Evolutionary conservation across 1,140 invertebrate species (phyloP).

Genomic region (Leptinotarsa lineolata): DNA sequence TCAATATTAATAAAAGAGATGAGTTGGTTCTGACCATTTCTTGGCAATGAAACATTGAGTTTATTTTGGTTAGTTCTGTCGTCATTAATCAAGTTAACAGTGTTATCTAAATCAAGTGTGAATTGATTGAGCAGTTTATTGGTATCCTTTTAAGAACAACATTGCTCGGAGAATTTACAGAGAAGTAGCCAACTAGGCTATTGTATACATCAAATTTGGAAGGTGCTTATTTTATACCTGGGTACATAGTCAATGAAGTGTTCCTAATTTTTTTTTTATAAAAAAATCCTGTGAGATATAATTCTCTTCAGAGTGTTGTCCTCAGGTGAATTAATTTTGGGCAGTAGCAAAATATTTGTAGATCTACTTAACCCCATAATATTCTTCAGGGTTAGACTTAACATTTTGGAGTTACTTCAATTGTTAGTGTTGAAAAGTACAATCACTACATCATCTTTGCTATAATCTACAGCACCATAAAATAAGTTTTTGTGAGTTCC

Average conservation of each 20-base stretch:
- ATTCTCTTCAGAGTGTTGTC: too few relatives aligned
- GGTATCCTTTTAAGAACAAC: too few relatives aligned
- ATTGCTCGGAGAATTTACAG: neutral
- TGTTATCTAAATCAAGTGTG: neutral
- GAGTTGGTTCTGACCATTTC: too few relatives aligned
- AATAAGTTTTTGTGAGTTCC: neutral
- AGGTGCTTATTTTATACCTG: neutral
- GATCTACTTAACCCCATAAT: neutral
- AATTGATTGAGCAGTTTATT: too few relatives aligned
- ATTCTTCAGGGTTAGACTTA: neutral
- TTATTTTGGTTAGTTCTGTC: neutral
- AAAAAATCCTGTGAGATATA: neutral
- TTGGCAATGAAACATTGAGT: neutral
- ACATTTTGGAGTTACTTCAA: neutral
- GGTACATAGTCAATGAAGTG: neutral
- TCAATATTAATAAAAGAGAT: too few relatives aligned
- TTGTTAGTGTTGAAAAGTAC: neutral
- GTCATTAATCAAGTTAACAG: neutral
- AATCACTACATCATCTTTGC: neutral
- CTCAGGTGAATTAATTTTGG: neutral
- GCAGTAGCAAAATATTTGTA: neutral
- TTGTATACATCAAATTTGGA: constrained; percentile 2
- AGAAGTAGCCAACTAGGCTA: constrained; percentile 5
- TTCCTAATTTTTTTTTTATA: neutral
- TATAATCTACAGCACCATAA: neutral